phyloP scores from a whole-genome alignment of 2,797 vertebrate species.

The Trematomus bernacchii region DNA sequence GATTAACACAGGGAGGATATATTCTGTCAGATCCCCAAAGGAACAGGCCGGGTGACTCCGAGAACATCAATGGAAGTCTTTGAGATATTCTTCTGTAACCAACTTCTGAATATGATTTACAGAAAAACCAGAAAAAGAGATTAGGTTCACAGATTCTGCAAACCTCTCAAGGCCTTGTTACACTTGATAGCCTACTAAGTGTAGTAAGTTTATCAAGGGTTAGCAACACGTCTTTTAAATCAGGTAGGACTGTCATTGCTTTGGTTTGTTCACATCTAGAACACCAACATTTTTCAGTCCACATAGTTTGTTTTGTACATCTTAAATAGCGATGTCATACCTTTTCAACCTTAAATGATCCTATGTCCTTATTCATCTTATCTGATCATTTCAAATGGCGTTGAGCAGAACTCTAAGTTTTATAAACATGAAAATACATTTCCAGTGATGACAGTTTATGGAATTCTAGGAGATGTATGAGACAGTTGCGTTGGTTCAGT shows the following conservation, averaged over 20 bases:
- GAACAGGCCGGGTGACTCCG: slow-evolving; percentile 5
- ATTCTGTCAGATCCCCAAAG: slow-evolving; percentile 9
- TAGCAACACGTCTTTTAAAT: too few relatives aligned
- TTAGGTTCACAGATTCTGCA: not conserved
- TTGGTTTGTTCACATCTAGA: not conserved
- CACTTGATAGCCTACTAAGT: too few relatives aligned
- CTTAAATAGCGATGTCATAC: too few relatives aligned
- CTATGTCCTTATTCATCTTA: not conserved
- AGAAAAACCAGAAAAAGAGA: not conserved
- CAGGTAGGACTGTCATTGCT: too few relatives aligned
- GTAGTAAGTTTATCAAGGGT: too few relatives aligned
- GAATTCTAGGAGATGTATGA: not conserved
- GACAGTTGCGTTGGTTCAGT: not conserved
- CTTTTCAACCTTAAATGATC: not conserved
- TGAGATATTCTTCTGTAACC: too few relatives aligned
- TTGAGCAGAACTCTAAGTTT: not conserved
- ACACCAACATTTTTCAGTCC: not conserved
- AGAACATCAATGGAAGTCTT: not conserved
- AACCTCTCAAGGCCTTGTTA: too few relatives aligned
- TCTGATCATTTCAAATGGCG: not conserved
- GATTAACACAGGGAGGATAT: slow-evolving; percentile 4
- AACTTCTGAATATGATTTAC: not conserved
- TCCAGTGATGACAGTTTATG: not conserved
- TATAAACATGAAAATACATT: not conserved
- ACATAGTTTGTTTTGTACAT: not conserved